Evolutionary conservation across 2,113 vertebrate species (phyloP).

Genomic region (Arothron firmamentum): DNA sequence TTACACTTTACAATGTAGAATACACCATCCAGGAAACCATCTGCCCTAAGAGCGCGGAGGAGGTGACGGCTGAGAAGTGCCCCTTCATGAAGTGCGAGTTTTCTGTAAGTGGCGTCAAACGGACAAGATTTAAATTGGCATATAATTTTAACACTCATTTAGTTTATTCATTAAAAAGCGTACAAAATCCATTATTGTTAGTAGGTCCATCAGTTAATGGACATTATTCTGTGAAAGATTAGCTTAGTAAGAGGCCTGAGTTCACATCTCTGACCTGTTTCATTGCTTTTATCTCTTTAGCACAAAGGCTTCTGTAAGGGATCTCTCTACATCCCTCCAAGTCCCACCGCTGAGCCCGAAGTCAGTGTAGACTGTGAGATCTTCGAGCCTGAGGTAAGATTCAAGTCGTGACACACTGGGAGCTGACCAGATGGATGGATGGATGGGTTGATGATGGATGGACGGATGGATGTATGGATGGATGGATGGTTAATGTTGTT

Average conservation of each 20-base stretch:
- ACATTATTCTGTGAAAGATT: too few species aligned
- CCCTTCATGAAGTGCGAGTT: conserved; percentile 71
- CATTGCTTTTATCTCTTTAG: conserved; percentile 41
- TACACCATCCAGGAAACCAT: conserved; percentile 76
- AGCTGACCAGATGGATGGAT: too few species aligned
- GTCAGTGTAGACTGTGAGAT: conserved; percentile 59
- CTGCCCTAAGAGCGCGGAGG: conserved; percentile 43
- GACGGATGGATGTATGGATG: too few species aligned
- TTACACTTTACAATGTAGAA: conserved; percentile 49
- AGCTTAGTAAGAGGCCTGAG: too few species aligned
- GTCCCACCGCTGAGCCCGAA: rapidly evolving
- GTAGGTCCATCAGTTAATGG: too few species aligned
- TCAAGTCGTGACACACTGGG: too few species aligned
- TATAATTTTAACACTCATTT: neutral
- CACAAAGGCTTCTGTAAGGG: conserved; percentile 75
- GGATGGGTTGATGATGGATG: too few species aligned
- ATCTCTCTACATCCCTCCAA: neutral
- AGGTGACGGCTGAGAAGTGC: conserved; percentile 40
- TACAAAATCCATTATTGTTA: too few species aligned
- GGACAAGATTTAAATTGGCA: neutral
- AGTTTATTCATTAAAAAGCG: neutral
- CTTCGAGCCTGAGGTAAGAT: conserved; percentile 72
- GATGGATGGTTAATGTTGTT: too few species aligned
- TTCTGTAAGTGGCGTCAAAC: conserved; percentile 59
- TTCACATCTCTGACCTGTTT: neutral